Percentiles rank a stretch among this genome's conserved stretches.
Evolutionary conservation across 2,797 vertebrate genomes (phyloP).

Genomic region (Hephaestus fuliginosus): DNA sequence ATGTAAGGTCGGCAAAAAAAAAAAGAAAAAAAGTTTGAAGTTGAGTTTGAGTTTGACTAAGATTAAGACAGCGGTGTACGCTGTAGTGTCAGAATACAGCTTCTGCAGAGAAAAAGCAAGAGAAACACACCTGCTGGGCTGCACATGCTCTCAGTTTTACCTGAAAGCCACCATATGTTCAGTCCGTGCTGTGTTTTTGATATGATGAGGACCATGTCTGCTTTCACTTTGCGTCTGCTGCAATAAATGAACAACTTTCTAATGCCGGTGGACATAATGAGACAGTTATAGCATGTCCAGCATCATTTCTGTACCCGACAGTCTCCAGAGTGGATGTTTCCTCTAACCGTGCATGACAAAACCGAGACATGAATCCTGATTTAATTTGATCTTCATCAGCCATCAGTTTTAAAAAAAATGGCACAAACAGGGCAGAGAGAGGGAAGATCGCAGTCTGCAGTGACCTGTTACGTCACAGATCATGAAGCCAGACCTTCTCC

Average conservation of each 20-base stretch:
- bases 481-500: slow-evolving; percentile 52
- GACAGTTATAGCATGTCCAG: background rate
- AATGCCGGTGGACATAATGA: background rate
- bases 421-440: slow-evolving; percentile 1
- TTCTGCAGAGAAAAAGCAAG: background rate
- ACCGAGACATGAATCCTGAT: background rate
- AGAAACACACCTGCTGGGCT: slow-evolving; percentile 11
- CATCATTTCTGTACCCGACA: background rate
- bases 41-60: background rate
- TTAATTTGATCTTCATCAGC: slow-evolving; percentile 2
- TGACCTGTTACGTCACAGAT: slow-evolving; percentile 52
- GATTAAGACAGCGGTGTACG: background rate
- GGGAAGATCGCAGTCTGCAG: slow-evolving; percentile 14
- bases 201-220: background rate
- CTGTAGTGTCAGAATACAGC: background rate
- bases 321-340: background rate
- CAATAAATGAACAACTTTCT: background rate
- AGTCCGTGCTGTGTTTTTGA: background rate
- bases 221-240: slow-evolving; percentile 1
- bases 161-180: background rate
- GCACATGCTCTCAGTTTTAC: background rate
- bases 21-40: background rate
- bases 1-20: background rate
- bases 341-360: background rate
- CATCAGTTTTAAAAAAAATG: slow-evolving; percentile 16